Base-by-base conservation (phyloP, 2,888 invertebrate species). In the Alentia gelatinosa region DNA sequence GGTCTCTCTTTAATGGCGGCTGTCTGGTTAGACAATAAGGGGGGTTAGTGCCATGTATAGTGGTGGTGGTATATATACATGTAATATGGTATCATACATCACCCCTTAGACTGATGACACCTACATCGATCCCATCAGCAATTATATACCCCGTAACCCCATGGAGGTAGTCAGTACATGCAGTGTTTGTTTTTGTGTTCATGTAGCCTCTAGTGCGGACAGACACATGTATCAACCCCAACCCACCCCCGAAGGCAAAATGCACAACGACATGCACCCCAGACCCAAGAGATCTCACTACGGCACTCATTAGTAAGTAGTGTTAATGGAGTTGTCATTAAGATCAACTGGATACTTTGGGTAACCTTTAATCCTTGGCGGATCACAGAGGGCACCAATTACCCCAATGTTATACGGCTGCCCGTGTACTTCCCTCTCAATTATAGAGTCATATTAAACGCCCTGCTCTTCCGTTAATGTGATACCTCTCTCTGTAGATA, bases 261-360 rank as follows among this genome's bases (percentile, higher is more conserved):
- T n/a, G 23, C n/a, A 56, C 56, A 5, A n/a, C 23, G 56, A 19
- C 33, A 15, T 74, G 30, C 74, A 74, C 19, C 26, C 19, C 12
- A 74, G 30, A 30, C 74, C 74, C 74, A 15, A 4, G 30, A n/a
- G 56, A n/a, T 33, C 74, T 33, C n/a, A 26, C 74, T 33, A 30
- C 83, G 3, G 23, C 42, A 39, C 42, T 83, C 83, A 39, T 83
- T 83, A 39, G 83, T 83, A 83, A 39, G 83, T 83, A 23, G 83
- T 83, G 83, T 83, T 42, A 83, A 83, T 83, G 83, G 83, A 83
- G 35, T n/a, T 83, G 83, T 83, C 83, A 83, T 83, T 83, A 83
- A 83, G 83, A 83, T 83, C 83, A 83, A 83, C 83, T 39, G 39
- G 42, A 23, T 40, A 23, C 83, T 33, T 74, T 83, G n/a, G 35